phyloP scores from a whole-genome alignment of 2,113 vertebrate species.

The Psilopsiagon aurifrons region DNA sequence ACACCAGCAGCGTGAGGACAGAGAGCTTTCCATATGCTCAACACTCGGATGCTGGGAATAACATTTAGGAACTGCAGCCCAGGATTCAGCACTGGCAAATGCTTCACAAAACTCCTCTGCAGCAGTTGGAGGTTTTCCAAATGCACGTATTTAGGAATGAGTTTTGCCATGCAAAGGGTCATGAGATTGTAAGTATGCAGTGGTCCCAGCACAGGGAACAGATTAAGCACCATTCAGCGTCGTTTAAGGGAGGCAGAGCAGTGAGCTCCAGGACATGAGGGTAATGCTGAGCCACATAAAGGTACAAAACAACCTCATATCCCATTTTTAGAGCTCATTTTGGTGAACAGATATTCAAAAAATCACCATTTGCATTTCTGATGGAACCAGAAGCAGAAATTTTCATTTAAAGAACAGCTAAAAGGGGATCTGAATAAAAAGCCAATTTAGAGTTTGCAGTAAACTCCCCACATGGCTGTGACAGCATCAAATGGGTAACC shows the following conservation, averaged over 20 bases:
- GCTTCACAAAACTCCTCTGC: neutral
- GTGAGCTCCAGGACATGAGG: neutral
- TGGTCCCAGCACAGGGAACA: neutral
- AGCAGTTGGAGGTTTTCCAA: neutral
- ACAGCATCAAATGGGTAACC: neutral
- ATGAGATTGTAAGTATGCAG: neutral
- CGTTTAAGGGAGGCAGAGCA: neutral
- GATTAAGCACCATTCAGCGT: neutral
- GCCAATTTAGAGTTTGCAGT: neutral
- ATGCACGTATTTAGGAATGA: fast-evolving
- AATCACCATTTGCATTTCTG: neutral
- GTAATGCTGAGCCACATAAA: neutral
- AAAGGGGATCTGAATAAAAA: neutral
- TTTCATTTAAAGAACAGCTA: neutral
- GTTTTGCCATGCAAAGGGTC: neutral
- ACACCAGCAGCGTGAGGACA: neutral
- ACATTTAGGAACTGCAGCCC: neutral
- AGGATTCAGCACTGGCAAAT: neutral
- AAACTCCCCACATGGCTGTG: fast-evolving
- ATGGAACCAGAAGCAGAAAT: neutral
- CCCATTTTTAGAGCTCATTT: neutral
- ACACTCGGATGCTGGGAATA: fast-evolving
- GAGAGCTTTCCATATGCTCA: neutral
- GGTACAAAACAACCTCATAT: neutral
- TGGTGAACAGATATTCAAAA: neutral